Evolutionary conservation across 2,888 invertebrate genomes (phyloP).

Genomic region (Drosophila nr. perissopoda): DNA sequence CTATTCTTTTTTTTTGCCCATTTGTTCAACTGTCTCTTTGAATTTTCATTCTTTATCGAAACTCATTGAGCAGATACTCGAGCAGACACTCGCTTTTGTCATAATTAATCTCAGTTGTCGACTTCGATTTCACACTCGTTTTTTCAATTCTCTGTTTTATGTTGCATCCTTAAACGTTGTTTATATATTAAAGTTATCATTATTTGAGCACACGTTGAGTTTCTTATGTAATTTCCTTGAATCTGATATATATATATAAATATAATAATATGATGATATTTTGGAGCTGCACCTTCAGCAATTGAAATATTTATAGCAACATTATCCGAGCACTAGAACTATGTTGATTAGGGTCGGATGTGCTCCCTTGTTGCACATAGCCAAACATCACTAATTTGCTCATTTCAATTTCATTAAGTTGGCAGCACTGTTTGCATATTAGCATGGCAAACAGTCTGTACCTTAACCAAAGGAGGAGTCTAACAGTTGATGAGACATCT

Average conservation of each 20-base stretch:
- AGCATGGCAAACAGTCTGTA: slow-evolving; percentile 69
- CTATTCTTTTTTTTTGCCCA: slow-evolving; percentile 10
- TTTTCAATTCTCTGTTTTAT: not conserved
- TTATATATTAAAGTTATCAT: not conserved
- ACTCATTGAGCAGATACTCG: slow-evolving; percentile 7
- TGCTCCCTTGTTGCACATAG: slow-evolving; percentile 18
- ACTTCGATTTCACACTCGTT: not conserved
- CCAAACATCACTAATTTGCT: slow-evolving; percentile 70
- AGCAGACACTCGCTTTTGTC: slow-evolving; percentile 2
- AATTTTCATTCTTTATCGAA: slow-evolving; percentile 18
- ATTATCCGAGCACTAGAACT: not conserved
- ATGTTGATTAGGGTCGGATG: not conserved
- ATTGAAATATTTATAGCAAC: slow-evolving; percentile 1
- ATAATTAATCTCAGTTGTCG: slow-evolving; percentile 5
- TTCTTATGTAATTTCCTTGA: not conserved
- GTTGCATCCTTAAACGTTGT: not conserved
- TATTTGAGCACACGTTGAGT: not conserved
- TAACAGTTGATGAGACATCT: slow-evolving; percentile 64
- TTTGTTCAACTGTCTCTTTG: slow-evolving; percentile 26
- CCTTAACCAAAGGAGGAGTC: slow-evolving; percentile 8
- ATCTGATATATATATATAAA: not conserved
- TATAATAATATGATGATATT: not conserved
- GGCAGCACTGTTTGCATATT: slow-evolving; percentile 78
- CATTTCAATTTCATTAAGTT: slow-evolving; percentile 80
- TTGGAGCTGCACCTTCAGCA: not conserved